Base-by-base conservation (phyloP, 1,140 invertebrate genomes). In the Zeugodacus cucurbitae region DNA sequence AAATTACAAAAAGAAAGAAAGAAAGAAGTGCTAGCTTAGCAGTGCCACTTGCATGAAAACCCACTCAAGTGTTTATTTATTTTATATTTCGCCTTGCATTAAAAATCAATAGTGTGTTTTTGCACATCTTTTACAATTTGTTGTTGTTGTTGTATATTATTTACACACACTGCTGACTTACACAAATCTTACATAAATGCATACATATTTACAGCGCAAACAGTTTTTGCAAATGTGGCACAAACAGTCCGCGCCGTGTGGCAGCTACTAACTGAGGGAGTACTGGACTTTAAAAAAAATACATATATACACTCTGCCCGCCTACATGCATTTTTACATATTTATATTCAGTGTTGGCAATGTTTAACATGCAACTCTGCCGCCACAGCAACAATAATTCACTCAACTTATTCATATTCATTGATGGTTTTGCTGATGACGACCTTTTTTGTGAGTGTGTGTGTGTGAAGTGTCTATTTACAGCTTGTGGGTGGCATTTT, bases 101-200 rank as follows among this genome's bases (percentile, higher is more conserved):
- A 17, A 78, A 78, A 78, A 78, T 78, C 70, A 78, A 78, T 78
- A 78, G n/a, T 78, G 70, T 34, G 29, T n/a, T 78, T 32, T 70
- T 44, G 32, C 74, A 67, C 70, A 74, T 74, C 37, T 74, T 5
- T 17, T n/a, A n/a, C 29, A 32, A 20, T 74, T 74, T 37, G 70
- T 82, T 82, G 20, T 74, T 37, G 70, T 82, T 82, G 20, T 82
- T 82, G 37, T n/a, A 29, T 54, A 82, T 82, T 82, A 82, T 82
- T 82, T 82, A 37, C 41, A 29, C 74, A 82, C 29, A 54, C 6
- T 29, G 70, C 70, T 32, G 48, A 54, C 48, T 20, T 41, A 74
- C 37, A 74, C 37, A 10, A n/a, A n/a, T n/a, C n/a, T n/a, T 29
- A 41, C 34, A n/a, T 44, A 26, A 8, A 41, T 32, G 32, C 29